A percentile compares a stretch with the other conserved stretches of the same genome.
phyloP scores from a whole-genome alignment of 35 echinoderm and acorn worm species.

The Apostichopus parvimensis region DNA sequence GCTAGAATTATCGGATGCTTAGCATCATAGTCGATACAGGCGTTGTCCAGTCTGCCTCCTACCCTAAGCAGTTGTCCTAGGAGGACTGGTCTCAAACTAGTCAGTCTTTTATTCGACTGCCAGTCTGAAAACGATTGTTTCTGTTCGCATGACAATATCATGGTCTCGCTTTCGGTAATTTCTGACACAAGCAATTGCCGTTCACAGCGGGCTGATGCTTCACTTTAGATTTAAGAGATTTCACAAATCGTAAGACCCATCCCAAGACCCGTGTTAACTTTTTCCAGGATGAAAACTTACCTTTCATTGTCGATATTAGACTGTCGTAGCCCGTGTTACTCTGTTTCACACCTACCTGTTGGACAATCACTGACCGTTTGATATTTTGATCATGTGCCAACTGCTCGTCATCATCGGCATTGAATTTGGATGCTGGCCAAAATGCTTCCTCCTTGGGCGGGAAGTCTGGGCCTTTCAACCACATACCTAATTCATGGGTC shows the following conservation, averaged over 20 bases:
- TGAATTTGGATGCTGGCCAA: slow-evolving; percentile 24
- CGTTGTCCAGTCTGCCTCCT: slow-evolving; percentile 54
- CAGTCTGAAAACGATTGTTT: background rate
- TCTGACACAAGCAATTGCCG: slow-evolving; percentile 23
- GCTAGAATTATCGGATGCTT: slow-evolving; percentile 67
- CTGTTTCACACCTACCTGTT: background rate
- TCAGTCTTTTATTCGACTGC: slow-evolving; percentile 10
- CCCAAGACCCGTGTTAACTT: slow-evolving; percentile 22
- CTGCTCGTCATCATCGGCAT: background rate
- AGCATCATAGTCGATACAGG: slow-evolving; percentile 40
- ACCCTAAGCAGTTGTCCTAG: slow-evolving; percentile 16
- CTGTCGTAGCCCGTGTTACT: background rate
- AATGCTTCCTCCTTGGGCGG: background rate
- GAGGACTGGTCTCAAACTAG: slow-evolving; percentile 46
- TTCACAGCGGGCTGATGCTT: background rate
- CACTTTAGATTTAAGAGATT: background rate
- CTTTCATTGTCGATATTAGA: background rate
- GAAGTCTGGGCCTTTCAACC: slow-evolving; percentile 51
- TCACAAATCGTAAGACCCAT: slow-evolving; percentile 47
- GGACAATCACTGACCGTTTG: slow-evolving; percentile 1
- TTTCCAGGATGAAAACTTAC: slow-evolving; percentile 53
- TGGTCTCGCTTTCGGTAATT: slow-evolving; percentile 14
- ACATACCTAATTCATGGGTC: slow-evolving; percentile 13
- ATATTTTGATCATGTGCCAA: background rate
- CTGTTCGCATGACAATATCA: slow-evolving; percentile 50